phyloP scores from a whole-genome alignment of 2,888 invertebrate species.

The Amorpha juglandis region DNA sequence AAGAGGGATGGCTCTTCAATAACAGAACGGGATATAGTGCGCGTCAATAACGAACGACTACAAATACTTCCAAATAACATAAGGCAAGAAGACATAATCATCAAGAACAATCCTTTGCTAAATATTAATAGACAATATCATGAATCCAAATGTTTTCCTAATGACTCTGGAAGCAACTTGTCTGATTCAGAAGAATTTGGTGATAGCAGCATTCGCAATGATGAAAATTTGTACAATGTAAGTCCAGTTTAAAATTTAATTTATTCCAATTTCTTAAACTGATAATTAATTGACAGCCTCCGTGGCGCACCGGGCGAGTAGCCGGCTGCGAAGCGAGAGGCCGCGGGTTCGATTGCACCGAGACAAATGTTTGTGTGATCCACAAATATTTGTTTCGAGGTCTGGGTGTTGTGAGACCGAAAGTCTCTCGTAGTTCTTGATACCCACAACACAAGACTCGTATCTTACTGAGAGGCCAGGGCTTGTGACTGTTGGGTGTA shows the following conservation, averaged over 20 bases:
- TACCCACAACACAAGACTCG: too few species aligned
- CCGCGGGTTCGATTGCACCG: too few species aligned
- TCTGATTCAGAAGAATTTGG: conserved; percentile 87
- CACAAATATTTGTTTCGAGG: too few species aligned
- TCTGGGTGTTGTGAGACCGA: too few species aligned
- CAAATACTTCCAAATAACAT: conserved; percentile 71
- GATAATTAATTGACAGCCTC: too few species aligned
- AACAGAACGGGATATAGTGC: conserved; percentile 74
- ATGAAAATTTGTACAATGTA: conserved; percentile 67
- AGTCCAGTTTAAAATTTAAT: conserved; percentile 39
- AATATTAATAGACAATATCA: conserved; percentile 86
- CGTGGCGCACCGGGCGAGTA: too few species aligned
- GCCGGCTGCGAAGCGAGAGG: too few species aligned
- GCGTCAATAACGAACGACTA: conserved; percentile 73
- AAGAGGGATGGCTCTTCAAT: conserved; percentile 72
- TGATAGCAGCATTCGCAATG: conserved; percentile 67
- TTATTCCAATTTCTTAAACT: neutral
- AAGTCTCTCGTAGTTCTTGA: too few species aligned
- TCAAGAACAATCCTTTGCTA: conserved; percentile 91
- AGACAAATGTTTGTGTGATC: too few species aligned
- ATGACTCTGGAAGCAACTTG: conserved; percentile 85
- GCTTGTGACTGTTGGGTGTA: too few species aligned
- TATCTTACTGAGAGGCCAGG: too few species aligned
- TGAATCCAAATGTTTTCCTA: conserved; percentile 69
- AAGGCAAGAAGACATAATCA: conserved; percentile 87